These are phyloP conservation scores for Eugnorisma glareosa DNA, from an alignment of 2,888 invertebrate genomes.

Conservation along the genomic window DNA sequence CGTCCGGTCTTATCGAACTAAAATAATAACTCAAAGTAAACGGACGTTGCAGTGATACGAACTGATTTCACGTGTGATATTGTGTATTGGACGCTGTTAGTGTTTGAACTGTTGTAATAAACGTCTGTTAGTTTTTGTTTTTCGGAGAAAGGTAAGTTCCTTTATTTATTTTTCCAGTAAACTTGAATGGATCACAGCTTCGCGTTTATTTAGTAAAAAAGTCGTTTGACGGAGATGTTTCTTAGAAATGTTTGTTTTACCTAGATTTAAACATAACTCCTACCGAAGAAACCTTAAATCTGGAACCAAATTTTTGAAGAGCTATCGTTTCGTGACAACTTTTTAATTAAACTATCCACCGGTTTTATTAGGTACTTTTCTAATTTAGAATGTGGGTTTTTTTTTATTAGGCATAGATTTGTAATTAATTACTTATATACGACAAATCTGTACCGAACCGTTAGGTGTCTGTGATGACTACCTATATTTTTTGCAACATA, in stretches of 20 bases:
- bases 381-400: slow-evolving; percentile 6
- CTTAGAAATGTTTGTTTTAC: not conserved
- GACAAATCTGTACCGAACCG: slow-evolving; percentile 55
- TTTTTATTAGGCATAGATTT: not conserved
- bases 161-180: slow-evolving; percentile 38
- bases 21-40: slow-evolving; percentile 80
- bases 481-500: slow-evolving; percentile 57
- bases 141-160: slow-evolving; percentile 63
- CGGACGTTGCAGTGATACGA: slow-evolving; percentile 75
- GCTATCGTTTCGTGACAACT: not conserved
- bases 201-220: not conserved
- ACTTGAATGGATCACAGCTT: slow-evolving; percentile 28
- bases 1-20: slow-evolving; percentile 81
- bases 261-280: not conserved
- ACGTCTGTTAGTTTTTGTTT: slow-evolving; percentile 36
- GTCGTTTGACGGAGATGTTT: not conserved
- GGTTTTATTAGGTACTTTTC: not conserved
- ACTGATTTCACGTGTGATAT: slow-evolving; percentile 75
- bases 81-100: slow-evolving; percentile 67
- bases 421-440: slow-evolving; percentile 17
- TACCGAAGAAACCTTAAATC: not conserved
- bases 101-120: slow-evolving; percentile 58
- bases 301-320: not conserved
- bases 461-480: slow-evolving; percentile 48
- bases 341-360: not conserved